Evolutionary conservation across 2,113 vertebrate genomes (phyloP).

Genomic region (Sminthopsis crassicaudata): DNA sequence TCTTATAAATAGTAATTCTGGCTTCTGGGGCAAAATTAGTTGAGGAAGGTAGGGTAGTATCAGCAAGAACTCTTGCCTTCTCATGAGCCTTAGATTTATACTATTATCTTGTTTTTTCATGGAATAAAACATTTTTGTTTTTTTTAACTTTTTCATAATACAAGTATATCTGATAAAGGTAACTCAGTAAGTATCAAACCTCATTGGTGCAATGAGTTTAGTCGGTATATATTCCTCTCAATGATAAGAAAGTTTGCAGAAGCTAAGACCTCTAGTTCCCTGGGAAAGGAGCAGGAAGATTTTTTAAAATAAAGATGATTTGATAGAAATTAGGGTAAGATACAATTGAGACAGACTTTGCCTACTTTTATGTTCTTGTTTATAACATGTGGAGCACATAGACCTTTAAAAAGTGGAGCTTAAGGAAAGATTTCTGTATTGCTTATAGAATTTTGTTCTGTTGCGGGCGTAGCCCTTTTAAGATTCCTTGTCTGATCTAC

Average conservation of each 20-base stretch:
- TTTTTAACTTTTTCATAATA: neutral
- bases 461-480: too few species aligned
- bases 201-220: neutral
- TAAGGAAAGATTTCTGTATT: neutral
- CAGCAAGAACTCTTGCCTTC: neutral
- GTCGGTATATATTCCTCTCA: neutral
- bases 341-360: neutral
- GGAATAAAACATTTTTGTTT: neutral
- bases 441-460: conserved; percentile 32
- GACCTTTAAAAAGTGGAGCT: neutral
- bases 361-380: neutral
- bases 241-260: neutral
- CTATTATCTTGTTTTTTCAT: neutral
- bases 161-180: neutral
- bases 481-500: too few species aligned
- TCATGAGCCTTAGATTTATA: neutral
- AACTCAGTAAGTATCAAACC: neutral
- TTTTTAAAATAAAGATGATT: neutral
- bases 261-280: neutral
- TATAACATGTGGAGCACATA: neutral
- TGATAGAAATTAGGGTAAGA: neutral
- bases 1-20: neutral
- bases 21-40: neutral
- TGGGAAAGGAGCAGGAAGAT: neutral
- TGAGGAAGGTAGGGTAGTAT: neutral